These are phyloP conservation scores for Trachelus iudaicus DNA, from an alignment of 2,888 invertebrate species.

Conservation along the genomic window DNA sequence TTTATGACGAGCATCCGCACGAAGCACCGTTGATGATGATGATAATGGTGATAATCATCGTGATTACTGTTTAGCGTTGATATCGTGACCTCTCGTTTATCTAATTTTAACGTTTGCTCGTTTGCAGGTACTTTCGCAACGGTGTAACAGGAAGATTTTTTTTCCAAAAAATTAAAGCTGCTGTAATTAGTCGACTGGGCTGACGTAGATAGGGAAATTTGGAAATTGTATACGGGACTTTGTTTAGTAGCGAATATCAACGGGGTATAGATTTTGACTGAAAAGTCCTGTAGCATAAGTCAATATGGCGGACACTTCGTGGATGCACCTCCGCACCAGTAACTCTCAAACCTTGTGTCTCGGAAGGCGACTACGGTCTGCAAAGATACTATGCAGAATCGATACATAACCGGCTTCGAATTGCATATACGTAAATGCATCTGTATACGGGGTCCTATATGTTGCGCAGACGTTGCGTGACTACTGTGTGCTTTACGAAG, in stretches of 20 bases:
- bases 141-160: background rate
- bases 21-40: background rate
- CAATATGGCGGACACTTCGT: background rate
- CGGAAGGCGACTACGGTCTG: background rate
- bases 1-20: background rate
- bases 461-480: background rate
- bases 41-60: background rate
- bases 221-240: background rate
- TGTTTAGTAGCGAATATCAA: background rate
- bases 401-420: background rate
- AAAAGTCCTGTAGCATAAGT: background rate
- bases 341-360: background rate
- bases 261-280: background rate
- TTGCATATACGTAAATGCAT: background rate
- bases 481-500: background rate
- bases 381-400: background rate
- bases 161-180: background rate
- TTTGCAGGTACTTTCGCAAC: background rate
- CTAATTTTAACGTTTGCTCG: background rate
- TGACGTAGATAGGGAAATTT: background rate
- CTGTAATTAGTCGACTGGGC: background rate
- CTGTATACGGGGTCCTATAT: background rate
- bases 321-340: background rate
- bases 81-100: background rate
- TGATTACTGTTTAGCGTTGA: background rate